Evolutionary conservation across 23 tunicate species (phyloP).

Genomic region (Phallusia fumigata): DNA sequence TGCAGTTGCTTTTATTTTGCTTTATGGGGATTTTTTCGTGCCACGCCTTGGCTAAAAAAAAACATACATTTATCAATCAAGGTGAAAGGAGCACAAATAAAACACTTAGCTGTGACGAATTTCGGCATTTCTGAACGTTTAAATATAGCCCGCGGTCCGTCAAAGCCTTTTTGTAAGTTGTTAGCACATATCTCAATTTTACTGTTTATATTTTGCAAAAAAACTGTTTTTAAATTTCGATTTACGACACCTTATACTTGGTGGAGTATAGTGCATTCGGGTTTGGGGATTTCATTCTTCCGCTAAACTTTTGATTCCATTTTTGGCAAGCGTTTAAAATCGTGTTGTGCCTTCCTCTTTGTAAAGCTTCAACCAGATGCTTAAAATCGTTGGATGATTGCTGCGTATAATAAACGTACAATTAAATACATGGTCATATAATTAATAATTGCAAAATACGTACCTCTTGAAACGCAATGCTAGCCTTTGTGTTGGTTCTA

Average conservation of each 20-base stretch:
- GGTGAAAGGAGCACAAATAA: too few species aligned
- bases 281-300: neutral
- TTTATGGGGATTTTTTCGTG: too few species aligned
- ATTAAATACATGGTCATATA: neutral
- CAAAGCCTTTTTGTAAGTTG: too few species aligned
- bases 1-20: too few species aligned
- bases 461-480: neutral
- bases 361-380: neutral
- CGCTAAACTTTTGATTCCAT: neutral
- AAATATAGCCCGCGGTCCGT: too few species aligned
- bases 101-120: too few species aligned
- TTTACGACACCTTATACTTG: neutral
- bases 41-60: too few species aligned
- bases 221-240: neutral
- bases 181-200: too few species aligned
- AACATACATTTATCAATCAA: too few species aligned
- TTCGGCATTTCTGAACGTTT: too few species aligned
- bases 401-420: neutral
- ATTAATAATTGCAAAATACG: neutral
- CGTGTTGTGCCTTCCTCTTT: neutral
- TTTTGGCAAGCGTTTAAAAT: conserved; percentile 1
- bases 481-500: neutral
- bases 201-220: too few species aligned
- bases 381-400: neutral
- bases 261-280: neutral